Conservation (phyloP, 2,113 vertebrate genomes). For the Hyperoodon ampullatus region DNA sequence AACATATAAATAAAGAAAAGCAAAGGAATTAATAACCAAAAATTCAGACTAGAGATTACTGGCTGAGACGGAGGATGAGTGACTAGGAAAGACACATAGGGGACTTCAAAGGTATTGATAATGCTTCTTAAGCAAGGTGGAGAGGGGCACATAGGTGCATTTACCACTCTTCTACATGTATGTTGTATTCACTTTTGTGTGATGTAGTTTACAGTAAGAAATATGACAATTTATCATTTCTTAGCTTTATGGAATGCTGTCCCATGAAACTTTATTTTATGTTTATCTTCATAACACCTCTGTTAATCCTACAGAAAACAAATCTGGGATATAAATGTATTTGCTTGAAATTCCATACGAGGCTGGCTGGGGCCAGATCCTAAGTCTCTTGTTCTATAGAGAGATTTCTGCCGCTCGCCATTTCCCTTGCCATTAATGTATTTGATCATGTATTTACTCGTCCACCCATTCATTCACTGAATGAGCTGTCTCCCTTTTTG, state of each 20-base stretch:
- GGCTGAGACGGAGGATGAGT: neutral
- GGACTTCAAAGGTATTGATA: neutral
- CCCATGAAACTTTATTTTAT: neutral
- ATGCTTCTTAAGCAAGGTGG: neutral
- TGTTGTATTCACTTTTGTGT: neutral
- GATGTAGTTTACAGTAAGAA: neutral
- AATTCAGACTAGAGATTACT: neutral
- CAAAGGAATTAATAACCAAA: neutral
- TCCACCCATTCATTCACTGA: neutral
- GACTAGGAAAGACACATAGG: neutral
- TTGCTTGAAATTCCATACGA: neutral
- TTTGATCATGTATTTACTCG: neutral
- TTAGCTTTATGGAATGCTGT: neutral
- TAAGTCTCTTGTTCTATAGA: neutral
- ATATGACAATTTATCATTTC: neutral
- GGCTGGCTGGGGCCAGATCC: neutral
- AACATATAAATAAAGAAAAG: neutral
- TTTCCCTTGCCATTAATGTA: neutral
- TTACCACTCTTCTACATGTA: neutral
- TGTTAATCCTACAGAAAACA: neutral
- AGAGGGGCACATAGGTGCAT: neutral
- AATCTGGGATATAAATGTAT: neutral
- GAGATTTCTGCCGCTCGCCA: neutral
- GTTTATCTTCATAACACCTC: neutral
- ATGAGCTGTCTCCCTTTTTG: neutral